A percentile compares a stretch with the other conserved stretches of the same genome.
Evolutionary conservation across 2,797 vertebrate genomes (phyloP).

Genomic region (Enteromius fasciolatus): DNA sequence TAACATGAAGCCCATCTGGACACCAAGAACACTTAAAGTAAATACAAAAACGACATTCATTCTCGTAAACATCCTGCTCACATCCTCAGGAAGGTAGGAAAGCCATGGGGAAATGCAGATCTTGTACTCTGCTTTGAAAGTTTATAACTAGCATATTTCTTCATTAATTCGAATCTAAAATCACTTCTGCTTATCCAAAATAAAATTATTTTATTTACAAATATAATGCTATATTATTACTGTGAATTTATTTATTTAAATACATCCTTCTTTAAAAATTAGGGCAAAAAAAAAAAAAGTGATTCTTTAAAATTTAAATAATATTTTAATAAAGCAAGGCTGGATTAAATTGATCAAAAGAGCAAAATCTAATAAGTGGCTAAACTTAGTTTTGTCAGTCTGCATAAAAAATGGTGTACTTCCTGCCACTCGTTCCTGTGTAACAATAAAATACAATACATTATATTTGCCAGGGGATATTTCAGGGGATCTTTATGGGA

Average conservation of each 20-base stretch:
- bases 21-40: background rate
- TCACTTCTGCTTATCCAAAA: background rate
- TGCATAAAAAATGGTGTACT: background rate
- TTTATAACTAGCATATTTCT: background rate
- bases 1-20: background rate
- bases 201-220: background rate
- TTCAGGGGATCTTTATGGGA: background rate
- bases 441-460: background rate
- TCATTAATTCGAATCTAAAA: background rate
- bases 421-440: background rate
- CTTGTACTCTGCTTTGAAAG: background rate
- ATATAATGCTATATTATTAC: background rate
- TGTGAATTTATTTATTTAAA: background rate
- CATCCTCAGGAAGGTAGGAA: slow-evolving; percentile 12
- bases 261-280: background rate
- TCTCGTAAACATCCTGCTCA: slow-evolving; percentile 11
- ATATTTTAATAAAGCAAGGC: background rate
- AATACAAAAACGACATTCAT: background rate
- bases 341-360: background rate
- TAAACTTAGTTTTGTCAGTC: background rate
- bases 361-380: background rate
- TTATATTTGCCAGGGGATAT: background rate
- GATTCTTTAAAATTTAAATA: background rate
- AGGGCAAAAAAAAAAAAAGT: background rate
- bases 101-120: background rate